A percentile compares a stretch with the other conserved stretches of the same genome.
phyloP scores from a whole-genome alignment of 2,113 vertebrate genomes.

The Catagonus wagneri region DNA sequence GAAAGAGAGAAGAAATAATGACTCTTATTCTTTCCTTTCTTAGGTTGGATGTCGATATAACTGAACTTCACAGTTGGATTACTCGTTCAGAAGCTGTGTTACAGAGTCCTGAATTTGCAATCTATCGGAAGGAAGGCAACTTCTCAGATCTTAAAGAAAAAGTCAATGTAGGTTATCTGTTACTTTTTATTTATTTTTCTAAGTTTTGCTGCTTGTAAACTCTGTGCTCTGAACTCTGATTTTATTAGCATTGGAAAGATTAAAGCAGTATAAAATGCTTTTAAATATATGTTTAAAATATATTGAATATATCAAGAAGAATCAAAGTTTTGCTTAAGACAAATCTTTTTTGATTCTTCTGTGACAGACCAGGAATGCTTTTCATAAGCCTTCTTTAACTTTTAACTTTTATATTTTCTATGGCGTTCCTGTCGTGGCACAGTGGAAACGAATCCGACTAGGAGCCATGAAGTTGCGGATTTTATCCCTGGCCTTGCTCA shows the following conservation, averaged over 20 bases:
- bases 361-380: not conserved
- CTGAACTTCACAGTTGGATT: constrained; percentile 99
- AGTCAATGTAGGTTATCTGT: constrained; percentile 90
- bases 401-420: not conserved
- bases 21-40: constrained; percentile 33
- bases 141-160: constrained; percentile 96
- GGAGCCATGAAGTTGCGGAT: no score
- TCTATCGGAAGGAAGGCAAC: constrained; percentile 95
- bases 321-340: not conserved
- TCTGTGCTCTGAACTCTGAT: not conserved
- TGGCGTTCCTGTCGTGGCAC: no score
- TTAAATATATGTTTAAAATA: constrained; percentile 1
- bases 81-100: constrained; percentile 96
- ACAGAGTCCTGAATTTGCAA: constrained; percentile 95
- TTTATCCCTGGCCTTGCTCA: no score
- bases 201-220: constrained; percentile 10
- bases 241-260: not conserved
- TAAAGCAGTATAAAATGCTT: not conserved
- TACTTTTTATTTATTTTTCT: not conserved
- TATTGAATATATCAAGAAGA: not conserved
- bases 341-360: not conserved
- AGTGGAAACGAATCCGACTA: no score
- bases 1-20: constrained; percentile 51
- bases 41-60: constrained; percentile 97
- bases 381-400: not conserved